Conservation (phyloP, 2,888 invertebrate species). For the Formica aserva region DNA sequence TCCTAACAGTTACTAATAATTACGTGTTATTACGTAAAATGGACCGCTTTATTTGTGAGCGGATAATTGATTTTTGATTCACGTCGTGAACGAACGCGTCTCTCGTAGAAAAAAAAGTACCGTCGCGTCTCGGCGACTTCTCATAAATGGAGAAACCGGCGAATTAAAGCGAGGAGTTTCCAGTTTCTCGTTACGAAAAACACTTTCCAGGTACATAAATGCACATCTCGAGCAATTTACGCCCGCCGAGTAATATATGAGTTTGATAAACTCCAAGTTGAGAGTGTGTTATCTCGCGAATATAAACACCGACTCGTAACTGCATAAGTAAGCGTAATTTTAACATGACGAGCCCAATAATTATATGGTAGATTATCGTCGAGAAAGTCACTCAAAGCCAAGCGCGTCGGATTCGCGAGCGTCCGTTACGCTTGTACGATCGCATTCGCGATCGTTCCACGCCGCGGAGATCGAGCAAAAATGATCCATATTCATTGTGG, state of each 20-base stretch:
- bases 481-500: conserved; percentile 46
- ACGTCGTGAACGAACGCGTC: not conserved
- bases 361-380: conserved; percentile 45
- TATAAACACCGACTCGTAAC: conserved; percentile 18
- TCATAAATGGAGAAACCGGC: conserved; percentile 51
- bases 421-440: conserved; percentile 45
- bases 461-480: conserved; percentile 53
- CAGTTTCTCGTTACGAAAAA: conserved; percentile 52
- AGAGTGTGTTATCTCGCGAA: conserved; percentile 18
- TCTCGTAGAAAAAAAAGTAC: not conserved
- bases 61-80: conserved; percentile 13
- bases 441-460: conserved; percentile 55
- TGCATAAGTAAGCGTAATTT: conserved; percentile 21
- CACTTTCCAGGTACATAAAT: conserved; percentile 45
- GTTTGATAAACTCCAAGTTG: conserved; percentile 38
- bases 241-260: conserved; percentile 21
- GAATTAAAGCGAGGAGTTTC: conserved; percentile 45
- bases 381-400: conserved; percentile 53
- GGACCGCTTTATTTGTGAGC: not conserved
- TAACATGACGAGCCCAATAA: conserved; percentile 38
- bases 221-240: conserved; percentile 34
- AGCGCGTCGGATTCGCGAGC: conserved; percentile 47
- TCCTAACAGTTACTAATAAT: not conserved
- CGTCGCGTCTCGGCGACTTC: conserved; percentile 33
- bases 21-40: not conserved